Evolutionary conservation across 2,113 vertebrate genomes (phyloP).

Genomic region (Butorides virescens): DNA sequence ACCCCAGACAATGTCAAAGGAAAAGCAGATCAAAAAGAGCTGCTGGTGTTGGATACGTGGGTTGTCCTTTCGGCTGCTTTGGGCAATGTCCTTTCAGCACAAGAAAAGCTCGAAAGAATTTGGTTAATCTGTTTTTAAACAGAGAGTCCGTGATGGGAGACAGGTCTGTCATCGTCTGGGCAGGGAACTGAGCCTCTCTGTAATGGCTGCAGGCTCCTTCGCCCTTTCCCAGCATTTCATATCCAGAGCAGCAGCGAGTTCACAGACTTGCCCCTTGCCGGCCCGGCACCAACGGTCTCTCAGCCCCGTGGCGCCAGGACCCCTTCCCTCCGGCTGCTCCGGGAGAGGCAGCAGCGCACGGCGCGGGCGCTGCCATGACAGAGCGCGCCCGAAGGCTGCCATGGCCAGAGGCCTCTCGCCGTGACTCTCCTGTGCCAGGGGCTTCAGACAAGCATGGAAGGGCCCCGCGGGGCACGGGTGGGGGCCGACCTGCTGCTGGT

Average conservation of each 20-base stretch:
- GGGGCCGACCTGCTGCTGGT: background rate
- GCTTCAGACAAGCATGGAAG: background rate
- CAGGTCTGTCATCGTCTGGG: background rate
- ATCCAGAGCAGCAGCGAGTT: background rate
- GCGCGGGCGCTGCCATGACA: accelerated
- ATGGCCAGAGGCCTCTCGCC: background rate
- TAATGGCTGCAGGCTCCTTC: background rate
- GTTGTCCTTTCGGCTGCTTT: constrained; percentile 28
- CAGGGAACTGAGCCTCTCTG: background rate
- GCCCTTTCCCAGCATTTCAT: background rate
- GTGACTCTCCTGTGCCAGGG: accelerated
- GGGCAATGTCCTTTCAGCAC: constrained; percentile 11
- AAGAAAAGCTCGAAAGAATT: constrained; percentile 52
- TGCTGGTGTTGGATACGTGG: background rate
- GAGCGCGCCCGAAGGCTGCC: accelerated
- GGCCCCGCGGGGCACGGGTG: accelerated
- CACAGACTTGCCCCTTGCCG: background rate
- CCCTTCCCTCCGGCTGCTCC: background rate
- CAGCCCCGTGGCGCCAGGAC: background rate
- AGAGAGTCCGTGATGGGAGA: background rate
- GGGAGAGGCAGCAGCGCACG: background rate
- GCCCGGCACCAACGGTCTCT: accelerated
- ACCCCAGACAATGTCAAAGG: background rate
- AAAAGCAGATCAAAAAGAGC: constrained; percentile 24
- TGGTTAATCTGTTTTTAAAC: constrained; percentile 42